Conservation (phyloP, 1,140 invertebrate genomes). For the Periplaneta americana region DNA sequence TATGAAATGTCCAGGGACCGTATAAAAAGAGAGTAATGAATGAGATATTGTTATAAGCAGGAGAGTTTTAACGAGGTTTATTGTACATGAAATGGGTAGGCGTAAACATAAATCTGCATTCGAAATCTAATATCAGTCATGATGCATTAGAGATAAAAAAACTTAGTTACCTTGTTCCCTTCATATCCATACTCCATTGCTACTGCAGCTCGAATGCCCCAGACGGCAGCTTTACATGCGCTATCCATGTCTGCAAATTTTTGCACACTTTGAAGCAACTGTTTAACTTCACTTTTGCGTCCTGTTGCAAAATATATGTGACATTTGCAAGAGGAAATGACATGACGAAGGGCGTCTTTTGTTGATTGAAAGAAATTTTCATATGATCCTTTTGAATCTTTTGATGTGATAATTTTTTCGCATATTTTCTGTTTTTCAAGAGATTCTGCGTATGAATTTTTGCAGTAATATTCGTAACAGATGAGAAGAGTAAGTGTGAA, state of each 20-base stretch:
- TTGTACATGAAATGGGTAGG: too few species aligned
- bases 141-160: too few species aligned
- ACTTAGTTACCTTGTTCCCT: not conserved
- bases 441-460: not conserved
- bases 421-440: not conserved
- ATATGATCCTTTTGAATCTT: not conserved
- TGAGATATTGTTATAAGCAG: too few species aligned
- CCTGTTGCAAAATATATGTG: not conserved
- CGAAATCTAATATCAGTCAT: too few species aligned
- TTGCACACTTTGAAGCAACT: not conserved
- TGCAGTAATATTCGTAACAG: not conserved
- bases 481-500: not conserved
- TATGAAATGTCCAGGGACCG: too few species aligned
- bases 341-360: not conserved
- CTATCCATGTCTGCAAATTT: not conserved
- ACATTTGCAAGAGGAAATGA: not conserved
- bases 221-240: not conserved
- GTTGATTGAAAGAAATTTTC: not conserved
- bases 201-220: not conserved
- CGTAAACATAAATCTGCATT: too few species aligned
- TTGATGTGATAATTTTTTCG: not conserved
- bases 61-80: too few species aligned
- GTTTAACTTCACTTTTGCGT: not conserved
- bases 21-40: too few species aligned
- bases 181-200: conserved; percentile 2